Conservation (phyloP, 1,140 invertebrate species). For the Yoshiicerus persimilis region DNA sequence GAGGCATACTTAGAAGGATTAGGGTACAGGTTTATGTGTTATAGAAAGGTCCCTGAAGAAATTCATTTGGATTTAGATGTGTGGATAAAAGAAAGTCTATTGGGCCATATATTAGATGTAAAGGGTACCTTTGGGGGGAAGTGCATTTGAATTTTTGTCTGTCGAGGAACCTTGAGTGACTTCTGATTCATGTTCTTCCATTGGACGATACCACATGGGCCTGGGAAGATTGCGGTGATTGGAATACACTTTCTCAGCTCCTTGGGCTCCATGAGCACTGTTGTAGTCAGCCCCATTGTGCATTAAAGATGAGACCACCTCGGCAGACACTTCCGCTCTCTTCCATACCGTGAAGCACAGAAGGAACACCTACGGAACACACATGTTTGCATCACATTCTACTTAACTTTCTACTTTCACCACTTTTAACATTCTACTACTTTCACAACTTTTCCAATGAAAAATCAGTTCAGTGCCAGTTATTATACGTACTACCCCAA, state of each 20-base stretch:
- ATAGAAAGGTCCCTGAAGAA: not conserved
- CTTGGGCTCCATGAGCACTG: not conserved
- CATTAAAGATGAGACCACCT: conserved; percentile 2
- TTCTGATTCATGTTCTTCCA: not conserved
- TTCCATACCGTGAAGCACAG: conserved; percentile 8
- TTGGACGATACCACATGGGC: conserved; percentile 10
- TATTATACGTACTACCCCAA: no score
- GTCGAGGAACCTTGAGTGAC: not conserved
- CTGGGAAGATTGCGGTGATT: conserved; percentile 3
- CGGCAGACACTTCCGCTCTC: not conserved
- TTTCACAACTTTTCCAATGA: no score
- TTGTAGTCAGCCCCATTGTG: conserved; percentile 8
- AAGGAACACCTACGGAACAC: not conserved
- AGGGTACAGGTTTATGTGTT: no score
- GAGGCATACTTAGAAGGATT: no score
- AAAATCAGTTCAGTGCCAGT: no score
- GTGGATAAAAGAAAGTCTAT: not conserved
- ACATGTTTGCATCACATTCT: not conserved
- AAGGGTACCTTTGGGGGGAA: not conserved
- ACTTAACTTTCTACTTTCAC: no score
- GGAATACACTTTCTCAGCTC: not conserved
- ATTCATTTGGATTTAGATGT: not conserved
- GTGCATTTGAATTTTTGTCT: not conserved
- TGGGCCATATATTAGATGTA: not conserved
- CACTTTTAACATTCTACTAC: no score